Evolutionary conservation across 2,797 vertebrate genomes (phyloP), one percentile per base, ranked within the genome.

Genomic region (Coilia nasus): DNA sequence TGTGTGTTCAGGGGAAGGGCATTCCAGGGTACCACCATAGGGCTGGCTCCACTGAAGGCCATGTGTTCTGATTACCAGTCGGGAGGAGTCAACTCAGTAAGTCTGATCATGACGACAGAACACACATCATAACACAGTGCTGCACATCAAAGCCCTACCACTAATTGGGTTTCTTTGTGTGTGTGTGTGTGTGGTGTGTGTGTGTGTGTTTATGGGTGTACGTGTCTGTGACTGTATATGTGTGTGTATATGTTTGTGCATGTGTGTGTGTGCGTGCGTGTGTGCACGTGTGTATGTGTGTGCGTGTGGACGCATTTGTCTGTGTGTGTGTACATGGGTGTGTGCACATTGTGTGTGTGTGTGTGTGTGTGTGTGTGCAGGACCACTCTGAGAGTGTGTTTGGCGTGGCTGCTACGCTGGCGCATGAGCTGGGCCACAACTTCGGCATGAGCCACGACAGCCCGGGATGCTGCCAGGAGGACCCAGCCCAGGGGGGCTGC

Each of bases 361-460:
- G 62, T 41, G 64, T 71, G 64, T 67, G 62, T 67, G 64, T 75
- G 67, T 75, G 67, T 75, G 67, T 75, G 1, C 86, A 99, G 98
- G 98, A 99, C 90, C 98, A 99, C 94, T 98, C 98, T 0, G 95
- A 97, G 80, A 97, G 93, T 84, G 94, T 96, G 57, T 95, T 99
- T 4, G 98, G 98, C 0, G 96, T 98, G 31, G 98, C 98, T 28
- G 97, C 98, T 87, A 99, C 98, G 28, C 95, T 99, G 93, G 98
- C 98, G 17, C 98, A 99, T 0, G 98, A 99, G 93, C 97, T 99
- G 95, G 98, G 98, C 46, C 98, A 99, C 95, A 99, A 99, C 90
- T 99, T 99, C 50, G 98, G 98, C 15, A 99, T 99, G 98, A 99
- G 93, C 86, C 98, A 99, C 0, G 98, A 99, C 87, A 95, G 92